Percentiles rank a stretch among this genome's conserved stretches.
These are phyloP conservation scores for Zonitis immaculata DNA, from an alignment of 2,888 invertebrate genomes.

Conservation along the genomic window DNA sequence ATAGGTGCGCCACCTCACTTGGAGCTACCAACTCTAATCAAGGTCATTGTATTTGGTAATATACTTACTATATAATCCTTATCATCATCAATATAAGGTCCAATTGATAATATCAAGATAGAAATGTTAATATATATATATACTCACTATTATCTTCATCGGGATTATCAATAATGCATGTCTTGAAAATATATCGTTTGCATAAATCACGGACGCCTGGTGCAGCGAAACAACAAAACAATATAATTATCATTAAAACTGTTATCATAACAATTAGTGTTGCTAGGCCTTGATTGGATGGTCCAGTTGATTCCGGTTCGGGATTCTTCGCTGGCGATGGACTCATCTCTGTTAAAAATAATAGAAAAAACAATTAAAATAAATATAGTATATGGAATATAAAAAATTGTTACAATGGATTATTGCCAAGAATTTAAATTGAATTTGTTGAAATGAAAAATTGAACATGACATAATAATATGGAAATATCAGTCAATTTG, in stretches of 20 bases:
- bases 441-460: neutral
- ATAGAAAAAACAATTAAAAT: neutral
- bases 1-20: no score
- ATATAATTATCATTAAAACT: conserved; percentile 53
- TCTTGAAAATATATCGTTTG: conserved; percentile 46
- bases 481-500: neutral
- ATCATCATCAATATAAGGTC: no score
- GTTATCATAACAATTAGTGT: conserved; percentile 55
- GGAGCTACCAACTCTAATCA: no score
- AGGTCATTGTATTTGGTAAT: no score
- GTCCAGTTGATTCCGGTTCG: neutral
- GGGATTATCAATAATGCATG: conserved; percentile 49
- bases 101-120: no score
- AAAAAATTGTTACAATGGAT: neutral
- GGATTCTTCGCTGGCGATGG: conserved; percentile 19
- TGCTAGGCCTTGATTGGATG: conserved; percentile 48
- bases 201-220: conserved; percentile 54
- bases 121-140: no score
- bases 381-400: no score
- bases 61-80: no score
- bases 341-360: conserved; percentile 23
- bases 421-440: neutral
- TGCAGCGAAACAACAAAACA: conserved; percentile 57
- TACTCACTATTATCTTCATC: conserved; percentile 40
- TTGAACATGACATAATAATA: neutral